phyloP scores from a whole-genome alignment of 53 echinoderm and acorn worm genomes.

The Henricia sp. region DNA sequence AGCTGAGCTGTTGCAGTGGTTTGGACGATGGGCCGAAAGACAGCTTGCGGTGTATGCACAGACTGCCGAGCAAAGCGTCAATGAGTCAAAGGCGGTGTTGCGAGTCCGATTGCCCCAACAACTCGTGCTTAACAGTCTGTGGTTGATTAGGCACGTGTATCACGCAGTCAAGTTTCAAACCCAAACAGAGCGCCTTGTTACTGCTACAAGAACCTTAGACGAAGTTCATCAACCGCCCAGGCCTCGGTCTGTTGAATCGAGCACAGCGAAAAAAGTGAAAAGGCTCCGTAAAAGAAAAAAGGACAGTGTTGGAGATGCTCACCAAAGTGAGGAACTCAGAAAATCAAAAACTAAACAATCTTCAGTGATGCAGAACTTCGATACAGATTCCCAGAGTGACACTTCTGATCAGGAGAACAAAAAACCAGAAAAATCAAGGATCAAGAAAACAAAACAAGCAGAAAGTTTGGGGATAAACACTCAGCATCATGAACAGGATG shows the following conservation, averaged over 20 bases:
- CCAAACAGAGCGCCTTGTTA: not conserved
- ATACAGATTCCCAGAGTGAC: not conserved
- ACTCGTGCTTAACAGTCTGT: slow-evolving; percentile 75
- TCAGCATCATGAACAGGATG: not conserved
- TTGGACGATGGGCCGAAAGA: slow-evolving; percentile 76
- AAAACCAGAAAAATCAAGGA: slow-evolving; percentile 9
- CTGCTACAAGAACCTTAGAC: not conserved
- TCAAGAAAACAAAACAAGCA: not conserved
- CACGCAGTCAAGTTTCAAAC: slow-evolving; percentile 20
- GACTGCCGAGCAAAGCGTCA: slow-evolving; percentile 15
- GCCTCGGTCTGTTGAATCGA: no score
- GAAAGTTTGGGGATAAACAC: not conserved
- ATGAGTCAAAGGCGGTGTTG: slow-evolving; percentile 68
- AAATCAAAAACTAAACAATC: not conserved
- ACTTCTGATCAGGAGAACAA: not conserved
- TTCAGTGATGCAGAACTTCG: not conserved
- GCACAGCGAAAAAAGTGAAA: no score
- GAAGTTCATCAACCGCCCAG: not conserved
- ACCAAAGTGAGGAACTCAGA: not conserved
- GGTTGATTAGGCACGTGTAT: slow-evolving; percentile 73
- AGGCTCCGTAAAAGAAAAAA: not conserved
- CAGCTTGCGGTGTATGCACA: slow-evolving; percentile 50
- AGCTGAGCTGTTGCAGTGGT: slow-evolving; percentile 73
- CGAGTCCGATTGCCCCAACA: slow-evolving; percentile 82
- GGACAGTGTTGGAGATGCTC: not conserved